Percentiles rank a stretch among this genome's conserved stretches.
Evolutionary conservation across 2,888 invertebrate genomes (phyloP).

Genomic region (Philonicus albiceps): DNA sequence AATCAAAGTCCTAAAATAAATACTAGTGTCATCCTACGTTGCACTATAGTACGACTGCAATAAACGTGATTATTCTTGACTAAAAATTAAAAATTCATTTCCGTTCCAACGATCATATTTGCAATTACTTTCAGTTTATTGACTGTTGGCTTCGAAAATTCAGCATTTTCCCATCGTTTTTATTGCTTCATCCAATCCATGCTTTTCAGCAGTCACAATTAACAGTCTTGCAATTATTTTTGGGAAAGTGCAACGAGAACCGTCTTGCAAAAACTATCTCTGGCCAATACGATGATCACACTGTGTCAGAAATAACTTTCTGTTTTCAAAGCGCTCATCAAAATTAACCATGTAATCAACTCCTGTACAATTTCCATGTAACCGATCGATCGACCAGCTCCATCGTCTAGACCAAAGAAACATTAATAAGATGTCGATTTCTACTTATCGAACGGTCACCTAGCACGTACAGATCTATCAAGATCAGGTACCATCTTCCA

Average conservation of each 20-base stretch:
- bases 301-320: not conserved
- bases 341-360: slow-evolving; percentile 13
- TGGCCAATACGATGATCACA: not conserved
- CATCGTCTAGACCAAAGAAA: not conserved
- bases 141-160: not conserved
- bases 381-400: not conserved
- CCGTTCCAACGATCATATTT: not conserved
- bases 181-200: not conserved
- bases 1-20: not conserved
- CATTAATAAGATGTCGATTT: not conserved
- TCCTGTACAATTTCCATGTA: not conserved
- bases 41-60: no score
- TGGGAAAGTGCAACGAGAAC: not conserved
- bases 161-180: not conserved
- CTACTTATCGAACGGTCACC: not conserved
- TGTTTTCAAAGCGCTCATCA: not conserved
- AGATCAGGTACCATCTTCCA: not conserved
- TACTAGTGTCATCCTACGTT: not conserved
- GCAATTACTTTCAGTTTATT: not conserved
- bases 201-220: not conserved
- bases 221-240: not conserved
- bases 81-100: not conserved
- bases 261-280: not conserved
- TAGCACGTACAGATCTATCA: not conserved
- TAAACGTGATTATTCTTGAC: not conserved